Conservation (phyloP, 2,113 vertebrate species). For the Neolamprologus ventralis region DNA sequence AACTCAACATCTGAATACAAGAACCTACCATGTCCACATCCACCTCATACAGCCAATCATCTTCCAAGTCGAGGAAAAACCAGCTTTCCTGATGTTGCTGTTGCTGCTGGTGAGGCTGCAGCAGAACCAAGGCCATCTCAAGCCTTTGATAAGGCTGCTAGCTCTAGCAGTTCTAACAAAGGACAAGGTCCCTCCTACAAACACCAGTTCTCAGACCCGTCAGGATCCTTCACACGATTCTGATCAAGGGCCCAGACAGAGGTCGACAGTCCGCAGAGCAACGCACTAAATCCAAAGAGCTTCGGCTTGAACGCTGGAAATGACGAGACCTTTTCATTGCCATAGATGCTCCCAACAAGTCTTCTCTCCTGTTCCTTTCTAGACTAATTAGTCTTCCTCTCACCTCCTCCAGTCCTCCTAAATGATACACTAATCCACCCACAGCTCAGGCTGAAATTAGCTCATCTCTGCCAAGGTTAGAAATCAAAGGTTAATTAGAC, state of each 20-base stretch:
- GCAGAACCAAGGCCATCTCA: constrained; percentile 46
- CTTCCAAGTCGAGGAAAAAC: constrained; percentile 67
- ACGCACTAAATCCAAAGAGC: not conserved
- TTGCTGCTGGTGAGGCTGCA: constrained; percentile 40
- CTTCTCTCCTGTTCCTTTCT: not conserved
- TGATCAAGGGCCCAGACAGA: not conserved
- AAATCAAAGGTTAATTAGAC: constrained; percentile 22
- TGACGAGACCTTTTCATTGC: not conserved
- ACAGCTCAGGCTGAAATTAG: constrained; percentile 55
- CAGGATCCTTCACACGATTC: not conserved
- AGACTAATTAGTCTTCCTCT: constrained; percentile 1
- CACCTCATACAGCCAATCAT: constrained; percentile 67
- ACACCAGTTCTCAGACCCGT: not conserved
- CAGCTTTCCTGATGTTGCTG: constrained; percentile 13
- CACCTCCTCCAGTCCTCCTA: constrained; percentile 6
- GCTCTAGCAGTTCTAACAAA: not conserved
- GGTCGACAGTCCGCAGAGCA: not conserved
- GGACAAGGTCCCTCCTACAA: not conserved
- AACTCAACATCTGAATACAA: not conserved
- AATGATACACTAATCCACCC: constrained; percentile 47
- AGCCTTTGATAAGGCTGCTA: not conserved
- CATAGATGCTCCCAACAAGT: not conserved
- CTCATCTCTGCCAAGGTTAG: constrained; percentile 41
- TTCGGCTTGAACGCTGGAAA: not conserved
- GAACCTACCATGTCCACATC: constrained; percentile 70